A percentile compares a stretch with the other conserved stretches of the same genome.
Evolutionary conservation across 2,797 vertebrate species (phyloP).

Genomic region (Coendou prehensilis): DNA sequence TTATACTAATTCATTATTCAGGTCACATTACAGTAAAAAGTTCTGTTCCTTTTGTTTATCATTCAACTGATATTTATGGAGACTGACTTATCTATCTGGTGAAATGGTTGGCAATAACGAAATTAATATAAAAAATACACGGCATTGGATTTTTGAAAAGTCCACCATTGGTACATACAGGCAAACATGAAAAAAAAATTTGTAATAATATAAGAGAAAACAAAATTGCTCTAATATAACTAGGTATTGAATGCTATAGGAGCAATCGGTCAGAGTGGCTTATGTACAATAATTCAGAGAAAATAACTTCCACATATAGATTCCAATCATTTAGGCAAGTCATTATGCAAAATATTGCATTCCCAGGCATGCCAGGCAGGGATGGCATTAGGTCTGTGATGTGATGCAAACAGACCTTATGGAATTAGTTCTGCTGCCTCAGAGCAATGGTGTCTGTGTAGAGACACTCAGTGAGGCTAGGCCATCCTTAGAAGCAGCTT

Average conservation of each 20-base stretch:
- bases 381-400: not conserved
- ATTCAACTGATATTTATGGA: not conserved
- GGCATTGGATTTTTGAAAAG: not conserved
- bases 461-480: not conserved
- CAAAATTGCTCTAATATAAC: not conserved
- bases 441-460: not conserved
- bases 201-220: not conserved
- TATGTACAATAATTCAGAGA: not conserved
- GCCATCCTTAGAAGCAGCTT: not conserved
- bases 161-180: not conserved
- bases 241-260: not conserved
- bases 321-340: not conserved
- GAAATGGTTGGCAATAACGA: not conserved
- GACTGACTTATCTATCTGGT: not conserved
- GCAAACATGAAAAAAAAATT: not conserved
- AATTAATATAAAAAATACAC: not conserved
- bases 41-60: not conserved
- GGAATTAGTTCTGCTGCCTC: not conserved
- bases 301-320: not conserved
- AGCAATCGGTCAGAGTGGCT: not conserved
- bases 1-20: not conserved
- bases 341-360: not conserved
- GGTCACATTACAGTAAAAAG: not conserved
- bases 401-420: not conserved
- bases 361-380: not conserved